Evolutionary conservation across 2,113 vertebrate genomes (phyloP).

Genomic region (Prolemur simus): DNA sequence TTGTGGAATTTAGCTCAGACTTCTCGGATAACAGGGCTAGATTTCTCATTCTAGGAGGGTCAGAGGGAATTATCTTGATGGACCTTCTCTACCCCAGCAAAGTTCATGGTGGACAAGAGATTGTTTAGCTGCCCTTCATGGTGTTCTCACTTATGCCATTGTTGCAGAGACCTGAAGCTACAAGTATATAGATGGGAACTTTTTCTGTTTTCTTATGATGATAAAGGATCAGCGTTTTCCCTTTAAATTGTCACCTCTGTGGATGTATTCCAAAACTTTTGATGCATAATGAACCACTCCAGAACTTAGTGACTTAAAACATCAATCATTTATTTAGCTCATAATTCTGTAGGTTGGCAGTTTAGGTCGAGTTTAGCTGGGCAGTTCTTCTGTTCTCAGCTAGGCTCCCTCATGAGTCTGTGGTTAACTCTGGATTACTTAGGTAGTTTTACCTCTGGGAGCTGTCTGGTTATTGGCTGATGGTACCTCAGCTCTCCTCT

Average conservation of each 20-base stretch:
- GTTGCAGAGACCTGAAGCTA: background rate
- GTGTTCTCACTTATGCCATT: background rate
- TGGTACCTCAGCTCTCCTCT: background rate
- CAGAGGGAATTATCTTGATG: background rate
- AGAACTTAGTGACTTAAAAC: slow-evolving; percentile 16
- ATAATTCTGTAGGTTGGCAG: background rate
- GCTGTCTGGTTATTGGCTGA: background rate
- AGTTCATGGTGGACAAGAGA: background rate
- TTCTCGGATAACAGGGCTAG: background rate
- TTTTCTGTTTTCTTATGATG: background rate
- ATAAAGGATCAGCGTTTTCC: background rate
- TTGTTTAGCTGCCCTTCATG: background rate
- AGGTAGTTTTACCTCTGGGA: background rate
- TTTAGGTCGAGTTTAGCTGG: background rate
- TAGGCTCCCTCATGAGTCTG: background rate
- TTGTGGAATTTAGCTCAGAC: background rate
- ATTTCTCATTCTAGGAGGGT: background rate
- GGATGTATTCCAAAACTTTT: background rate
- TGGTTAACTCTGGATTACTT: background rate
- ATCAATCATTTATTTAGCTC: background rate
- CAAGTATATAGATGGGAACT: background rate
- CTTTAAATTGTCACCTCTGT: background rate
- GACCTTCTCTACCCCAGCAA: background rate
- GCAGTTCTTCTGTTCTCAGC: background rate
- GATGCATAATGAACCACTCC: background rate